A percentile compares a stretch with the other conserved stretches of the same genome.
Conservation (phyloP, 2,797 vertebrate genomes). For the Allobates femoralis region DNA sequence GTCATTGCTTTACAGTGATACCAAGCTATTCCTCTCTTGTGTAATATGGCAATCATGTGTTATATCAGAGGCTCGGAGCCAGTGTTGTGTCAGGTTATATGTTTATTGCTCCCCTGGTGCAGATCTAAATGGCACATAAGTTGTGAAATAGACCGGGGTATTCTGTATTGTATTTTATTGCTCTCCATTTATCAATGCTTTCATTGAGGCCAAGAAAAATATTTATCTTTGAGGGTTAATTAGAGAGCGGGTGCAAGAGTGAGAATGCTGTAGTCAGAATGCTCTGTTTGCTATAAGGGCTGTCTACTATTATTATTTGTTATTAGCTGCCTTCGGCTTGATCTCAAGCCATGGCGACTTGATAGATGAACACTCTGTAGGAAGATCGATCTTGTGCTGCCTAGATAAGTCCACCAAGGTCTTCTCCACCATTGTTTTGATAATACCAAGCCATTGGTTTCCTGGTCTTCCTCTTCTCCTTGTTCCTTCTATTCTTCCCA, state of each 20-base stretch:
- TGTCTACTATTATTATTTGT: no score
- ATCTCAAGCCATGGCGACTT: no score
- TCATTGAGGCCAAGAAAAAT: not conserved
- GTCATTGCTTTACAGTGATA: conserved; percentile 20
- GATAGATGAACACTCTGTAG: no score
- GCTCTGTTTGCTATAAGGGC: no score
- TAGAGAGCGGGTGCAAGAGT: not conserved
- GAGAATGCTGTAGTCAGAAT: not conserved
- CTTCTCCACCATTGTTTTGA: no score
- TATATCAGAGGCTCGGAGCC: not conserved
- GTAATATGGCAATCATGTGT: not conserved
- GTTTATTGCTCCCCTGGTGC: not conserved
- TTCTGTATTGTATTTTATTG: not conserved
- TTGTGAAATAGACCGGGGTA: not conserved
- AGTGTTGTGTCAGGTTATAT: not conserved
- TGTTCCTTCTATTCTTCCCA: no score
- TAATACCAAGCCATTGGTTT: no score
- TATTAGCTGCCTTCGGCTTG: no score
- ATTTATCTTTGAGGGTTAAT: not conserved
- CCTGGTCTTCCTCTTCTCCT: no score
- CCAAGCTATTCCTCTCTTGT: no score
- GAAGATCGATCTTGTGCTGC: no score
- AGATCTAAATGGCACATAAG: not conserved
- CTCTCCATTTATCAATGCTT: not conserved
- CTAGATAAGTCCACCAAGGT: no score